Conservation (phyloP, 2,888 invertebrate species). For the Poecilus cupreus region DNA sequence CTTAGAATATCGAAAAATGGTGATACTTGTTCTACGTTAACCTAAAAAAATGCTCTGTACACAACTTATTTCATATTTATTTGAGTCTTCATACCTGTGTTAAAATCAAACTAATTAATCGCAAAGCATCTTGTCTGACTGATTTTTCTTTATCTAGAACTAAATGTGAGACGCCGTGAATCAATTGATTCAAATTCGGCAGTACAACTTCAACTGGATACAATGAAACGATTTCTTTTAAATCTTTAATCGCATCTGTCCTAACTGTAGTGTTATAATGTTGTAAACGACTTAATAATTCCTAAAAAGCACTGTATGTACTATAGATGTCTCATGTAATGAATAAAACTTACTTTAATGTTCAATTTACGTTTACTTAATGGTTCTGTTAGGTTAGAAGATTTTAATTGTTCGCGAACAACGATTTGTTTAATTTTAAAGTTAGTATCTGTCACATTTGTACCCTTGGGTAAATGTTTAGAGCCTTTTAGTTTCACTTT, state of each 20-base stretch:
- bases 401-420: constrained; percentile 83
- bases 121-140: constrained; percentile 76
- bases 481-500: constrained; percentile 89
- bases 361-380: constrained; percentile 82
- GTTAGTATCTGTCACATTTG: constrained; percentile 91
- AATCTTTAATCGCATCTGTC: constrained; percentile 78
- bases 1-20: constrained; percentile 87
- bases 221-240: constrained; percentile 76
- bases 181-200: constrained; percentile 79
- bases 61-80: not conserved
- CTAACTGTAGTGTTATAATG: constrained; percentile 85
- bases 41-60: constrained; percentile 67
- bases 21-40: constrained; percentile 74
- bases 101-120: constrained; percentile 74
- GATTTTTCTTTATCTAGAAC: constrained; percentile 83
- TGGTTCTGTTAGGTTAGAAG: constrained; percentile 75
- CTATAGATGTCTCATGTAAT: not conserved
- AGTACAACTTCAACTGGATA: constrained; percentile 73
- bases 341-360: constrained; percentile 74
- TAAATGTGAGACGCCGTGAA: constrained; percentile 82
- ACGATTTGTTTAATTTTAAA: constrained; percentile 93
- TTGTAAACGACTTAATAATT: constrained; percentile 81
- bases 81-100: constrained; percentile 66
- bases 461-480: constrained; percentile 87
- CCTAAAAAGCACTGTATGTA: constrained; percentile 71